Base-by-base conservation (phyloP, 2,888 invertebrate genomes). In the Dusona sp. region DNA sequence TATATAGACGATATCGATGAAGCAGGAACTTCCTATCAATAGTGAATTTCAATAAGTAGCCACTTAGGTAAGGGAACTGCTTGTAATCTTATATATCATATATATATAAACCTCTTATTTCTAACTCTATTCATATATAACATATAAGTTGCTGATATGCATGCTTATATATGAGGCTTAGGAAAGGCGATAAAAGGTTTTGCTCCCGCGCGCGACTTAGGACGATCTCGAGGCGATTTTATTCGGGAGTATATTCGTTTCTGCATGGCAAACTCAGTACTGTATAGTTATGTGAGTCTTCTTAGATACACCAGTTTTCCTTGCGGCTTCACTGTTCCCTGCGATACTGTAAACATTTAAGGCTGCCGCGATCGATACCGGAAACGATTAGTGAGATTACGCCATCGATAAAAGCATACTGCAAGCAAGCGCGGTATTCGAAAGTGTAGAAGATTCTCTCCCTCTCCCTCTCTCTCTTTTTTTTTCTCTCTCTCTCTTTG, bases 381-480 rank as follows among this genome's bases (percentile, higher is more conserved):
- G 93, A 93, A 93, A 91, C 92, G 92, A 93, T 93, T 92, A 93
- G 92, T 90, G 91, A 90, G 92, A 93, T 92, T 92, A 91, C 91
- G 91, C 91, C 92, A 93, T 92, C 91, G 91, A 83, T 92, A 91
- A 91, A 90, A 92, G 91, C 90, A 90, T 88, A 90, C 90, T 90
- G 90, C 89, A 90, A 89, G 89, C n/a, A n/a, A 90, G 90, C 90
- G 89, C 92, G 91, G 90, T 91, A 88, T 86, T 74, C 75, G 81
- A 85, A 11, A 61, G 73, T 64, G 42, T 57, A 84, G 45, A 73
- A n/a, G 51, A 54, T 42, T 54, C 68, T 72, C 36, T 73, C 36
- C 42, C 68, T 38, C 61, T 13, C 36, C 11, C 38, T n/a, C 22
- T 22, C 25, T 61, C 57, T 25, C 25, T 54, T 36, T 73, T 36